These are phyloP conservation scores for Drosophila mercatorum DNA, from an alignment of 2,888 invertebrate genomes.

Conservation along the genomic window DNA sequence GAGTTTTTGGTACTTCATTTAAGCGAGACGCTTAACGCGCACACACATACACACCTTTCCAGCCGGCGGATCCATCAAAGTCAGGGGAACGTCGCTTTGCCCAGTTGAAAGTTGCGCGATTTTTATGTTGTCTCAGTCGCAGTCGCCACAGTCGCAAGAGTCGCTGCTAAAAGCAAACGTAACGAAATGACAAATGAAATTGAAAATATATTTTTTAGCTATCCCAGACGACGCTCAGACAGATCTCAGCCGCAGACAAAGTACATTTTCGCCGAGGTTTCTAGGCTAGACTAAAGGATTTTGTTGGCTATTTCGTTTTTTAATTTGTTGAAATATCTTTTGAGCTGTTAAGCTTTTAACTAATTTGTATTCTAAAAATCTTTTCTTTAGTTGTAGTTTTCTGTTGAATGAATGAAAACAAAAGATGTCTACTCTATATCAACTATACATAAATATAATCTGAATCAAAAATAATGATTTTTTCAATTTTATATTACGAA, in stretches of 20 bases:
- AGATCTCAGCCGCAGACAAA: conserved; percentile 29
- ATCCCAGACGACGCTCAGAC: conserved; percentile 15
- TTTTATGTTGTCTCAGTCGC: conserved; percentile 43
- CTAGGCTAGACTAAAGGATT: conserved; percentile 17
- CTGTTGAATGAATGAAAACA: neutral
- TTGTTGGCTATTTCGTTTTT: conserved; percentile 1
- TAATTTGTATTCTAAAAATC: neutral
- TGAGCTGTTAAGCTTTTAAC: neutral
- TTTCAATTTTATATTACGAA: too few relatives aligned
- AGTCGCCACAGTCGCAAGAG: conserved; percentile 6
- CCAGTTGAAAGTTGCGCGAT: conserved; percentile 41
- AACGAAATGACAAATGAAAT: conserved; percentile 81
- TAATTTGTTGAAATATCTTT: neutral
- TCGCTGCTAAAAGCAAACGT: conserved; percentile 58
- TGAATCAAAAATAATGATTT: too few relatives aligned
- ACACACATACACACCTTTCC: conserved; percentile 24
- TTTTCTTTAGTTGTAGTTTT: neutral
- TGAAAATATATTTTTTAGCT: conserved; percentile 64
- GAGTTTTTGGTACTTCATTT: conserved; percentile 84
- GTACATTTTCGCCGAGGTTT: conserved; percentile 13
- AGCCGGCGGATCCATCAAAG: conserved; percentile 74
- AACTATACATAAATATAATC: too few relatives aligned
- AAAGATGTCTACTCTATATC: neutral
- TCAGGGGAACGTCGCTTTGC: conserved; percentile 41
- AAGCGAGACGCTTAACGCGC: conserved; percentile 77